These are phyloP conservation scores for Anableps anableps DNA, from an alignment of 2,797 vertebrate species.

Conservation along the genomic window DNA sequence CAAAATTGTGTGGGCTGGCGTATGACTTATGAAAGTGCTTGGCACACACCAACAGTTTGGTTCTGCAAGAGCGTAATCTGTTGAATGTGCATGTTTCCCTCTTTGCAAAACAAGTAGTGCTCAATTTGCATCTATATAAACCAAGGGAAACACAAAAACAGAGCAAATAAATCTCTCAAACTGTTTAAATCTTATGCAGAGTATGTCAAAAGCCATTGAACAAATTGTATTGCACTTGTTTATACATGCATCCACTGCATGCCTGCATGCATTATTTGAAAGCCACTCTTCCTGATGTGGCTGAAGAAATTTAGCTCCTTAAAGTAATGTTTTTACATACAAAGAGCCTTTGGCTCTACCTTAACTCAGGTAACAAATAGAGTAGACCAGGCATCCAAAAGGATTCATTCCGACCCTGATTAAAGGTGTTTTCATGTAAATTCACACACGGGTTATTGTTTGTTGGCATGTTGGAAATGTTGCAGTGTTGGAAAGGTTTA, in stretches of 20 bases:
- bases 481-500: no score
- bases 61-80: constrained; percentile 1
- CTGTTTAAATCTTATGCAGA: constrained; percentile 4
- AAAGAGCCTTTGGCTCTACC: not conserved
- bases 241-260: not conserved
- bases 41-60: not conserved
- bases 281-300: not conserved
- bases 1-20: not conserved
- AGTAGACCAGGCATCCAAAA: not conserved
- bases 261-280: not conserved
- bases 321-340: not conserved
- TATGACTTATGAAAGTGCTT: constrained; percentile 1
- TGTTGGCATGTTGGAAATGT: not conserved
- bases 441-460: not conserved
- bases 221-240: not conserved
- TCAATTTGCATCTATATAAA: constrained; percentile 15
- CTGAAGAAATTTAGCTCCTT: constrained; percentile 3
- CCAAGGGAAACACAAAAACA: not conserved
- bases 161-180: not conserved
- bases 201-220: constrained; percentile 1
- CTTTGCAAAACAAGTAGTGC: constrained; percentile 6
- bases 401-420: not conserved
- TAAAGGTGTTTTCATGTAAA: constrained; percentile 1
- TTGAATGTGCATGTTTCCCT: not conserved
- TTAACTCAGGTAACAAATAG: not conserved